phyloP scores from a whole-genome alignment of 2,888 invertebrate genomes.

The Tipula vernalis region DNA sequence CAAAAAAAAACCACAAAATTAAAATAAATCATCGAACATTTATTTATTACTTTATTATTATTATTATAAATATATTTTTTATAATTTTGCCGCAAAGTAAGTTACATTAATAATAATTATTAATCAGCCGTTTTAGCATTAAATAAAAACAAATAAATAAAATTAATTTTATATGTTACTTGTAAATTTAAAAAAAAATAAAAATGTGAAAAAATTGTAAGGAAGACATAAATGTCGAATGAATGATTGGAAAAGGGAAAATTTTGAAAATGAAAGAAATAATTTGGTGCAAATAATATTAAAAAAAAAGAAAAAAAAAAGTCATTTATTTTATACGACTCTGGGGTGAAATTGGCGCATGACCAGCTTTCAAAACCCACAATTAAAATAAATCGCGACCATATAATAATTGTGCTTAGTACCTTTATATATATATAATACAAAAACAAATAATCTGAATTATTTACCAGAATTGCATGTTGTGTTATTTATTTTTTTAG shows the following conservation, averaged over 20 bases:
- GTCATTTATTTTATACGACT: no score
- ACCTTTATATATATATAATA: neutral
- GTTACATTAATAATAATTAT: neutral
- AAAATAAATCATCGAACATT: slow-evolving; percentile 6
- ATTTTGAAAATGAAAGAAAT: neutral
- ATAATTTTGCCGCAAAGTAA: neutral
- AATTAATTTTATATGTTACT: neutral
- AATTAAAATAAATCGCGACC: neutral
- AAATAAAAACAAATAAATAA: neutral
- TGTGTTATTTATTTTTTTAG: neutral
- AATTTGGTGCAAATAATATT: neutral
- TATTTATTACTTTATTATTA: neutral
- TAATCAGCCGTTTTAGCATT: neutral
- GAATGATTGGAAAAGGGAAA: neutral
- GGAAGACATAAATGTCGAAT: neutral
- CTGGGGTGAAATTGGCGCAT: no score
- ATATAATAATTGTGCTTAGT: neutral
- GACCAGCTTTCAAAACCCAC: no score
- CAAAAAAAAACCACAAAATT: neutral
- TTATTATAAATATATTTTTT: neutral
- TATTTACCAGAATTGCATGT: neutral
- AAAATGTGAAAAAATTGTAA: neutral
- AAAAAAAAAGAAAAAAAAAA: no score
- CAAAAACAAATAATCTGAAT: neutral
- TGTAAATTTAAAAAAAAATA: neutral